Evolutionary conservation across 2,888 invertebrate species (phyloP).

Genomic region (Oligia latruncula): DNA sequence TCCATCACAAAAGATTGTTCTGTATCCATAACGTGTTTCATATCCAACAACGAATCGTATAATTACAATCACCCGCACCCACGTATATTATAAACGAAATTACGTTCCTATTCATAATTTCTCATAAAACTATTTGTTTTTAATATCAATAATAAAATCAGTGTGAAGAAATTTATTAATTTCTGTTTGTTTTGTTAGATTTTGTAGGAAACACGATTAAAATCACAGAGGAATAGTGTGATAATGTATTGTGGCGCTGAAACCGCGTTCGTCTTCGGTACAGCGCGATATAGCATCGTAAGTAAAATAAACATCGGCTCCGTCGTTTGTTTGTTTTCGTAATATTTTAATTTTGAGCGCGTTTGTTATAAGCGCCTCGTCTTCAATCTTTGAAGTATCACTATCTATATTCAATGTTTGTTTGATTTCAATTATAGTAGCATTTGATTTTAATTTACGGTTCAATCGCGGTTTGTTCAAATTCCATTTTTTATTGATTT

Average conservation of each 20-base stretch:
- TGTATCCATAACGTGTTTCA: constrained; percentile 42
- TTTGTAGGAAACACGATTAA: constrained; percentile 61
- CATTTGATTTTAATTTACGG: constrained; percentile 58
- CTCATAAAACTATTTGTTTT: constrained; percentile 56
- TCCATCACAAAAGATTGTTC: constrained; percentile 1
- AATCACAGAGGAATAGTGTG: constrained; percentile 65
- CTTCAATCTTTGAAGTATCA: constrained; percentile 80
- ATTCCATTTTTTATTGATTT: constrained; percentile 21
- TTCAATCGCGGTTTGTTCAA: constrained; percentile 23
- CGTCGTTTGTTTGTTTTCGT: constrained; percentile 83
- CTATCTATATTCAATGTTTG: constrained; percentile 64
- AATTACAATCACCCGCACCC: constrained; percentile 40
- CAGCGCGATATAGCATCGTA: constrained; percentile 77
- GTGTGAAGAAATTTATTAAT: constrained; percentile 63
- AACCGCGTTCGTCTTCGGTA: constrained; percentile 77
- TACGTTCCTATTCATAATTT: constrained; percentile 54
- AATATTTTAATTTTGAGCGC: constrained; percentile 85
- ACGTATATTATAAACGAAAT: constrained; percentile 53
- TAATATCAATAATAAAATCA: constrained; percentile 55
- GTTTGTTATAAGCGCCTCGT: constrained; percentile 77
- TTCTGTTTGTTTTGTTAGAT: constrained; percentile 59
- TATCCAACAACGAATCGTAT: constrained; percentile 53
- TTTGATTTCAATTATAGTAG: constrained; percentile 63
- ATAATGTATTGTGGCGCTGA: constrained; percentile 66
- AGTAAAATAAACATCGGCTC: constrained; percentile 77